A percentile compares a stretch with the other conserved stretches of the same genome.
Evolutionary conservation across 2,113 vertebrate species (phyloP).

Genomic region (Meles meles): DNA sequence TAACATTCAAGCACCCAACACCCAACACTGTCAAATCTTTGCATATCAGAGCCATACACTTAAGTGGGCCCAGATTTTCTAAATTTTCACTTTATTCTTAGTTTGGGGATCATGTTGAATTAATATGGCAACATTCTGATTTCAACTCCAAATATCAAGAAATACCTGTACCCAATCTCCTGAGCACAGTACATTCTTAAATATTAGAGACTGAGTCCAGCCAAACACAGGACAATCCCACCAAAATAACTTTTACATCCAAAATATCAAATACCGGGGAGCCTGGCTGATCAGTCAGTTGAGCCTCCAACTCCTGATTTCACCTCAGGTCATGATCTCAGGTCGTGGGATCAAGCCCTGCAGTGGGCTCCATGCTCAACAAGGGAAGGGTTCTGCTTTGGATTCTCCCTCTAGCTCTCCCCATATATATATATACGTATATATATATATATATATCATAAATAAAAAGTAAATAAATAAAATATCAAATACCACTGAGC

Average conservation of each 20-base stretch:
- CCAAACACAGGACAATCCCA: neutral
- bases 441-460: too few species aligned
- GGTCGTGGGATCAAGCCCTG: neutral
- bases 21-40: neutral
- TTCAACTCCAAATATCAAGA: neutral
- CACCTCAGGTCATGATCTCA: neutral
- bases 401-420: neutral
- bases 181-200: neutral
- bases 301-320: neutral
- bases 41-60: neutral
- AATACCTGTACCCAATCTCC: neutral
- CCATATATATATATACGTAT: too few species aligned
- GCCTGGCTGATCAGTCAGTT: neutral
- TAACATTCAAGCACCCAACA: neutral
- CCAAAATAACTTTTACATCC: neutral
- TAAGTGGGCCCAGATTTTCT: neutral
- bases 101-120: neutral
- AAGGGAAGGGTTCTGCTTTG: neutral
- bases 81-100: neutral
- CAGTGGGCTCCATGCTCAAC: neutral
- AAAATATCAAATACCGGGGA: neutral
- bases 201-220: neutral
- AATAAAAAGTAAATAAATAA: neutral
- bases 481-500: neutral
- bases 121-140: neutral